These are phyloP conservation scores for Rhingia rostrata DNA, from an alignment of 2,888 invertebrate species.

Conservation along the genomic window DNA sequence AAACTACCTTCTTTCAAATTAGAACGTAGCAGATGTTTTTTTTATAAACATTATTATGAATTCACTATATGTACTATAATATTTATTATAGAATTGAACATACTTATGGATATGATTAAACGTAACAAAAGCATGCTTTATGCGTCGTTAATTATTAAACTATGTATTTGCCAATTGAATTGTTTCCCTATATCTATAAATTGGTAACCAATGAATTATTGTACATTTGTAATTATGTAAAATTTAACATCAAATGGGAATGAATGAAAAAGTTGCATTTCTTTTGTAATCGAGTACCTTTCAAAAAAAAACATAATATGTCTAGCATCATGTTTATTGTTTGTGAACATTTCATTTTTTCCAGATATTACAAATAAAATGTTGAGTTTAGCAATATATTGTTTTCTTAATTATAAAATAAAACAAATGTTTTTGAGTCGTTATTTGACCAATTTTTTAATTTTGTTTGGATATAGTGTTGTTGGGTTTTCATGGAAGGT, in stretches of 20 bases:
- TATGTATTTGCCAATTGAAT: conserved; percentile 55
- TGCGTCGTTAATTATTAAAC: conserved; percentile 20
- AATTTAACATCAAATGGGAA: conserved; percentile 24
- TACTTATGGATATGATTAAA: conserved; percentile 49
- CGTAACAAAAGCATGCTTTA: conserved; percentile 44
- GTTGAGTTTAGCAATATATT: conserved; percentile 37
- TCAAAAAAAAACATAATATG: conserved; percentile 26
- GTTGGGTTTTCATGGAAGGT: too few relatives aligned
- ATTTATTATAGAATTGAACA: conserved; percentile 21
- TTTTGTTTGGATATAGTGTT: too few relatives aligned
- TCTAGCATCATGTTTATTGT: conserved; percentile 49
- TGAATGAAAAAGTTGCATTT: conserved; percentile 50
- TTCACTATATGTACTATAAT: neutral
- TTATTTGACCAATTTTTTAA: too few relatives aligned
- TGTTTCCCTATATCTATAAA: conserved; percentile 26
- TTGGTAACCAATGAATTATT: conserved; percentile 45
- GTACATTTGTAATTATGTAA: conserved; percentile 48
- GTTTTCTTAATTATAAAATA: neutral
- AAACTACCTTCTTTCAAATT: conserved; percentile 21
- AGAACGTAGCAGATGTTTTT: conserved; percentile 38
- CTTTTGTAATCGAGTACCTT: conserved; percentile 67
- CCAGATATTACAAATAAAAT: conserved; percentile 46
- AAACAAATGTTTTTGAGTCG: too few relatives aligned
- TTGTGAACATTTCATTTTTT: conserved; percentile 29
- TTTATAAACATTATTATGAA: conserved; percentile 33